Base-by-base conservation (phyloP, 2,888 invertebrate species). In the Subacronicta megacephala region DNA sequence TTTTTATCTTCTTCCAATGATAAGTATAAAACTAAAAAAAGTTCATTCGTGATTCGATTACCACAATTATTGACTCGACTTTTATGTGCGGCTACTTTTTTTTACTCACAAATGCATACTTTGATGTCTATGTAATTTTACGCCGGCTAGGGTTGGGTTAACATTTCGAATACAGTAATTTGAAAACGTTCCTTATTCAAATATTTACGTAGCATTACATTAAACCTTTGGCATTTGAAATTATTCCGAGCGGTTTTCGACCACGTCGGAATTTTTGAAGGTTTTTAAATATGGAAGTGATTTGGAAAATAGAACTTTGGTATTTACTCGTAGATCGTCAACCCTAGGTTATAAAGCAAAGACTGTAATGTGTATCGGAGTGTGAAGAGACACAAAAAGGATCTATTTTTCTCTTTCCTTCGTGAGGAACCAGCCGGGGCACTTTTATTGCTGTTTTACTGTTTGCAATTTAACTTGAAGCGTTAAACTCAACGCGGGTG, bases 391-490 rank as follows among this genome's bases (percentile, higher is more conserved):
- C 71, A 78, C 72, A 71, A 78, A 77, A 79, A 79, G 73, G 64
- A 75, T 68, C 62, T 70, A 69, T 79, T 81, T 78, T 77, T 82
- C 82, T 80, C 81, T 80, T 73, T 82, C 76, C 73, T 69, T 78
- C 78, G 78, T 78, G 78, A 77, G 78, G 73, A 83, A 87, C 88
- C 85, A 82, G 85, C 84, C 84, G 78, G 82, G 86, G 88, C 83
- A 83, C 89, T 90, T 91, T 90, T 90, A 92, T 87, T 65, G 84
- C 82, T 78, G 85, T 90, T 90, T 91, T 90, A 90, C 87, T 87
- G 90, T 87, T 88, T 77, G 89, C 91, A 90, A 91, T 93, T 90
- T 89, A 91, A 90, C 90, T 92, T 87, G 82, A 83, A 85, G 82
- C 89, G 85, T 90, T 85, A 89, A 87, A 88, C 86, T 85, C 81